Conservation (phyloP, 2,797 vertebrate species). For the Ataeniobius toweri region DNA sequence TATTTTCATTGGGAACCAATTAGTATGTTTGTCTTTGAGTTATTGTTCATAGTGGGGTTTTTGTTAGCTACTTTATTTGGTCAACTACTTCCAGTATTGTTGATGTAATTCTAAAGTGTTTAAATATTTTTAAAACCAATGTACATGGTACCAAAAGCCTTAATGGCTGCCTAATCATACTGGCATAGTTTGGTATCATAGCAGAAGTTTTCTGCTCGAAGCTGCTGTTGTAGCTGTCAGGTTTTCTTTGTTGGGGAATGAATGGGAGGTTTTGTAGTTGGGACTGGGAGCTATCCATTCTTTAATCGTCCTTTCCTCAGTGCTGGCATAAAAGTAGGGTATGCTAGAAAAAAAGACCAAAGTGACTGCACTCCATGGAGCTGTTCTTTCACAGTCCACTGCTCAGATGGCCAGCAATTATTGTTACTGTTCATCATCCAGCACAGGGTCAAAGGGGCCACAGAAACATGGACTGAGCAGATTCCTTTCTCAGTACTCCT, state of each 20-base stretch:
- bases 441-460: slow-evolving; percentile 56
- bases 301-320: slow-evolving; percentile 50
- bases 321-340: slow-evolving; percentile 42
- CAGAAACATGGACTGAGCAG: slow-evolving; percentile 52
- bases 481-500: slow-evolving; percentile 45
- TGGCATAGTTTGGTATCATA: slow-evolving; percentile 20
- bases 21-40: too few species aligned
- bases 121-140: neutral
- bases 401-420: slow-evolving; percentile 76
- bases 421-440: slow-evolving; percentile 73
- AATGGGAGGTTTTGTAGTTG: slow-evolving; percentile 20
- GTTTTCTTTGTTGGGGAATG: slow-evolving; percentile 24
- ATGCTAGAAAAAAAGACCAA: slow-evolving; percentile 38
- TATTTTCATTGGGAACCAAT: too few species aligned
- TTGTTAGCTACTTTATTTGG: neutral
- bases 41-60: too few species aligned
- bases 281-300: slow-evolving; percentile 31
- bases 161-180: slow-evolving; percentile 16
- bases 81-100: neutral
- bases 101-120: neutral
- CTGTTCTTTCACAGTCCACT: slow-evolving; percentile 73
- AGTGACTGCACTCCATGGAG: slow-evolving; percentile 67
- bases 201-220: slow-evolving; percentile 32
- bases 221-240: slow-evolving; percentile 25
- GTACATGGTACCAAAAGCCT: neutral